These are phyloP conservation scores for Acanthiza pusilla DNA, from an alignment of 2,797 vertebrate species.

Conservation along the genomic window DNA sequence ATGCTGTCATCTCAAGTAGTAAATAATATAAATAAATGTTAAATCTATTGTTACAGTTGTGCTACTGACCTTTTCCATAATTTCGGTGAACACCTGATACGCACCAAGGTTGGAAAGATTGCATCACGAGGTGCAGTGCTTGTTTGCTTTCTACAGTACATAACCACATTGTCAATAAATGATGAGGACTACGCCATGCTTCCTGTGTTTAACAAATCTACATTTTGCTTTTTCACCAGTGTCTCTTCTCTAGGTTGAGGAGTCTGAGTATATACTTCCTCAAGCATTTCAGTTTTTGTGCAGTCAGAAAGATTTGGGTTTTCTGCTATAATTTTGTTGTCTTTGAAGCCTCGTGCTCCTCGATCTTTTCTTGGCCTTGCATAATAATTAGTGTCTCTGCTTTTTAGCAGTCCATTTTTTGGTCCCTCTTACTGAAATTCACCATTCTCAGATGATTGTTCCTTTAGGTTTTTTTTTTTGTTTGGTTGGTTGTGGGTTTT, in stretches of 20 bases:
- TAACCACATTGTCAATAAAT: background rate
- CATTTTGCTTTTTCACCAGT: background rate
- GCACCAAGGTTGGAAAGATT: background rate
- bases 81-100: background rate
- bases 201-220: background rate
- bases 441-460: background rate
- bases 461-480: background rate
- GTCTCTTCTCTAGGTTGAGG: background rate
- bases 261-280: background rate
- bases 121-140: background rate
- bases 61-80: background rate
- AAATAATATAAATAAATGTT: background rate
- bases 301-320: background rate
- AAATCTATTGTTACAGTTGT: background rate
- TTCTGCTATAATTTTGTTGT: background rate
- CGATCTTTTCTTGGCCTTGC: background rate
- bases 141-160: background rate
- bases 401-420: background rate
- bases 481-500: rapidly evolving
- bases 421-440: background rate
- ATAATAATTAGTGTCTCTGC: background rate
- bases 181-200: background rate
- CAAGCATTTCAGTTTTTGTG: background rate
- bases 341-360: background rate
- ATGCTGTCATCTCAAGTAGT: background rate